Conservation (phyloP, 2,113 vertebrate genomes). For the Pavo muticus region DNA sequence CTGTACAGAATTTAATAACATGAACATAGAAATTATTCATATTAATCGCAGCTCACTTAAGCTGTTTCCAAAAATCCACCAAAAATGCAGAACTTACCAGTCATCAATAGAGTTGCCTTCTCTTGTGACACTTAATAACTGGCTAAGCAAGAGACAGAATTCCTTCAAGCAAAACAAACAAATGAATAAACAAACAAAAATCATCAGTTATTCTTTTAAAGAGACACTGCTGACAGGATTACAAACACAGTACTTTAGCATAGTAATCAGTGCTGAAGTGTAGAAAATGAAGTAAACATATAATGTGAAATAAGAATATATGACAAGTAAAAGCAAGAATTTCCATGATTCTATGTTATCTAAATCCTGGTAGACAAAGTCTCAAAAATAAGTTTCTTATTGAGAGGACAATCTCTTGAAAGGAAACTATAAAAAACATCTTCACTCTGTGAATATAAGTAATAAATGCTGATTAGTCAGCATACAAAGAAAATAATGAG, state of each 20-base stretch:
- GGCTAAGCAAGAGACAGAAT: background rate
- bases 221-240: background rate
- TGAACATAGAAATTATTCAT: background rate
- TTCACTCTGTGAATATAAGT: background rate
- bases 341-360: background rate
- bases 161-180: background rate
- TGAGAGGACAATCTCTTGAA: background rate
- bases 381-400: background rate
- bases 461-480: background rate
- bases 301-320: background rate
- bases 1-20: background rate
- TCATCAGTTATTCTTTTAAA: background rate
- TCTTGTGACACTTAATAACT: background rate
- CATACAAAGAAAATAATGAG: background rate
- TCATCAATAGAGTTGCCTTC: background rate
- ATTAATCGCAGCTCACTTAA: background rate
- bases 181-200: background rate
- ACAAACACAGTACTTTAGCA: background rate
- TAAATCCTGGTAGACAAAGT: background rate
- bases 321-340: background rate
- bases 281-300: background rate
- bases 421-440: background rate
- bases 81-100: background rate
- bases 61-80: background rate
- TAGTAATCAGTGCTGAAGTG: background rate